Percentiles rank a stretch among this genome's conserved stretches.
phyloP scores from a whole-genome alignment of 2,113 vertebrate genomes.

The Triplophysa dalaica region DNA sequence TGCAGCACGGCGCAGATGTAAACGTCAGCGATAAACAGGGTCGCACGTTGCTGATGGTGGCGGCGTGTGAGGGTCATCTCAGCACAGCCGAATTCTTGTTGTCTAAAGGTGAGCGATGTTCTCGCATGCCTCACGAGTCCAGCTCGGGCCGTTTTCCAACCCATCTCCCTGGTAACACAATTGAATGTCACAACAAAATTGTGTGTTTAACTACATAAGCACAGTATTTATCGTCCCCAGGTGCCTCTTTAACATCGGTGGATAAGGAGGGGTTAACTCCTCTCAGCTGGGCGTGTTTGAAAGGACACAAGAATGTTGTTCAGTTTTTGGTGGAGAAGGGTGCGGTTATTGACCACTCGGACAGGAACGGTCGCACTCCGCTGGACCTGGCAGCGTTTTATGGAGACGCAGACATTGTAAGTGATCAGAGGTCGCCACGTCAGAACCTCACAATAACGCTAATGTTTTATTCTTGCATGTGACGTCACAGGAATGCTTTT shows the following conservation, averaged over 20 bases:
- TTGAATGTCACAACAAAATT: no score
- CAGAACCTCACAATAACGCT: no score
- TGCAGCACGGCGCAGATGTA: conserved; percentile 86
- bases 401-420: conserved; percentile 92
- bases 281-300: conserved; percentile 96
- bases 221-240: conserved; percentile 64
- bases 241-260: conserved; percentile 84
- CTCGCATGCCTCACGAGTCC: background rate
- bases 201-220: background rate
- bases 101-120: conserved; percentile 81
- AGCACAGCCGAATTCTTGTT: conserved; percentile 91
- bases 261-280: conserved; percentile 95
- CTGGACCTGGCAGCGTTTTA: conserved; percentile 96
- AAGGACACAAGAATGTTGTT: conserved; percentile 91
- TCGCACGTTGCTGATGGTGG: conserved; percentile 95
- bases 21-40: conserved; percentile 94
- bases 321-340: conserved; percentile 92
- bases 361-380: conserved; percentile 94
- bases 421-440: conserved; percentile 40
- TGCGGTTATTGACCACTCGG: conserved; percentile 89
- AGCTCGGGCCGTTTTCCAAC: background rate
- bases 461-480: no score
- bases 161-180: background rate
- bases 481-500: no score
- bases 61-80: conserved; percentile 92